Evolutionary conservation across 2,888 invertebrate genomes (phyloP).

Genomic region (Hedya salicella): DNA sequence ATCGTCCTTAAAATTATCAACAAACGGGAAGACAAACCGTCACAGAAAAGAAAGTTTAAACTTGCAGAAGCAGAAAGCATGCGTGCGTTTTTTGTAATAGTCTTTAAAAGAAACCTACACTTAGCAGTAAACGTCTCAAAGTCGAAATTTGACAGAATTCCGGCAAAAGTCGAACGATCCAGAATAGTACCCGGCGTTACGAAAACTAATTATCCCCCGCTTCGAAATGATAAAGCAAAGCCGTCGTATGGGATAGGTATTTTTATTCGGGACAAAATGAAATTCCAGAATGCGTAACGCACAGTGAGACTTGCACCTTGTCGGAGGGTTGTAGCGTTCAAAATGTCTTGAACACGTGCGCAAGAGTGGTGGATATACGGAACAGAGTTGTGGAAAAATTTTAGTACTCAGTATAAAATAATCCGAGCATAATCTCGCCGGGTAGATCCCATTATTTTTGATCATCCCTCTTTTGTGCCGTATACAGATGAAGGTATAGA

Average conservation of each 20-base stretch:
- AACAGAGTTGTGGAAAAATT: conserved; percentile 62
- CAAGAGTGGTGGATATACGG: conserved; percentile 32
- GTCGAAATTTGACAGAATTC: too few relatives aligned
- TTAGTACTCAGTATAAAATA: conserved; percentile 78
- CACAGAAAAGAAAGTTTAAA: too few relatives aligned
- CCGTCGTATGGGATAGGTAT: conserved; percentile 78
- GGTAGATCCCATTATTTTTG: conserved; percentile 82
- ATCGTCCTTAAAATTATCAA: too few relatives aligned
- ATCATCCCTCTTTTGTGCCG: conserved; percentile 69
- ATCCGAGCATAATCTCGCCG: conserved; percentile 82
- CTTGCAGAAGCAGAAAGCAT: too few relatives aligned
- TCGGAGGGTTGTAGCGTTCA: conserved; percentile 17
- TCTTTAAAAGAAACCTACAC: too few relatives aligned
- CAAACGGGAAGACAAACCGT: too few relatives aligned
- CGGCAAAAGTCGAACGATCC: neutral
- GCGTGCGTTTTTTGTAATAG: neutral
- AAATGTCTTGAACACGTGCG: conserved; percentile 24
- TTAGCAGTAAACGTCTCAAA: too few relatives aligned
- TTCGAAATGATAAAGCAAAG: conserved; percentile 85
- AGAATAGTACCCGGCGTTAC: conserved; percentile 66
- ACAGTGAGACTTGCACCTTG: conserved; percentile 52
- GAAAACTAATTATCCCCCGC: conserved; percentile 83
- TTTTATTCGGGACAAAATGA: conserved; percentile 83
- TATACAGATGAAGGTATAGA: conserved; percentile 44
- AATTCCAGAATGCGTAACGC: conserved; percentile 60